Conservation (phyloP, 2,113 vertebrate genomes). For the Lagopus leucura region DNA sequence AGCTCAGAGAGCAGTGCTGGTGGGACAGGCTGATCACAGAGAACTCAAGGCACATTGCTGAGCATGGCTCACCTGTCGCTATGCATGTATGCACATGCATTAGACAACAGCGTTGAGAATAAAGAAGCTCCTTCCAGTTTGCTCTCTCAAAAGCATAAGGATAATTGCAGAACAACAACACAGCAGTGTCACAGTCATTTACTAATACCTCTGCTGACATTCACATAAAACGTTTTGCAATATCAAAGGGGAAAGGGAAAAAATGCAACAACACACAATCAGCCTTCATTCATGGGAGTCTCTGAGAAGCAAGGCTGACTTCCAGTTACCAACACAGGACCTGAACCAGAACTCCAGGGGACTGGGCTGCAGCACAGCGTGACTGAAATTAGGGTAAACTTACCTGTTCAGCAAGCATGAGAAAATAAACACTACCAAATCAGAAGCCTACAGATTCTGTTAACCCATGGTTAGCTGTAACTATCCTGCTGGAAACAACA, state of each 20-base stretch:
- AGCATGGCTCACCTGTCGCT: background rate
- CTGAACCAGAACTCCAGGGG: background rate
- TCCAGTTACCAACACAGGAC: background rate
- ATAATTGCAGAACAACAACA: background rate
- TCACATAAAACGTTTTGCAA: background rate
- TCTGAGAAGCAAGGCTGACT: background rate
- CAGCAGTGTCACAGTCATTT: background rate
- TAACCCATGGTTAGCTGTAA: background rate
- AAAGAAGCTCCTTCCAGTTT: background rate
- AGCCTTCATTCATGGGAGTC: background rate
- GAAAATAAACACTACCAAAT: background rate
- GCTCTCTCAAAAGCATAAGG: background rate
- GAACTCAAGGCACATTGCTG: background rate
- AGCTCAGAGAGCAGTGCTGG: background rate
- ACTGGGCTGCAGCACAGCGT: background rate
- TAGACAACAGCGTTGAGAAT: background rate
- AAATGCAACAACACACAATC: background rate
- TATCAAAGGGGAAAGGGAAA: background rate
- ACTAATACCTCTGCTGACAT: background rate
- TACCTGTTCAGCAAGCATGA: fast-evolving
- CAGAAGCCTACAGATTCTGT: background rate
- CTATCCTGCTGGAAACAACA: background rate
- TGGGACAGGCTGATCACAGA: background rate
- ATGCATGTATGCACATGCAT: background rate
- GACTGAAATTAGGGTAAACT: background rate